These are phyloP conservation scores for Resseliella maxima DNA, from an alignment of 2,888 invertebrate genomes.

Conservation along the genomic window DNA sequence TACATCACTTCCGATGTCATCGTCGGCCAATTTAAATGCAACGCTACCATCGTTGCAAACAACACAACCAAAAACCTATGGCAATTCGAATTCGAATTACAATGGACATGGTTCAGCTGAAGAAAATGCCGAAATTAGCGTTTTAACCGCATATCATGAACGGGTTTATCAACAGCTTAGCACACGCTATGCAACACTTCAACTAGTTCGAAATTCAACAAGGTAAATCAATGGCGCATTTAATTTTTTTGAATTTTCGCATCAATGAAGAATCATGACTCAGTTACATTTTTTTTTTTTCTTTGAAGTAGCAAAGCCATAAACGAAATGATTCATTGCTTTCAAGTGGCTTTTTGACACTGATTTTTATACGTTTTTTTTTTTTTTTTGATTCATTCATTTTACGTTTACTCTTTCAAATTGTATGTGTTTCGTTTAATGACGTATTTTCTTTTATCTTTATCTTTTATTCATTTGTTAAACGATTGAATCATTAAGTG, in stretches of 20 bases:
- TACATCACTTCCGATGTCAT: conserved; percentile 13
- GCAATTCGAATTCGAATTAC: neutral
- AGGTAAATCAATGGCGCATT: conserved; percentile 62
- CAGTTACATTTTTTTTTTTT: too few species aligned
- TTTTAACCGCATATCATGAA: conserved; percentile 65
- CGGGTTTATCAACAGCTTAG: conserved; percentile 66
- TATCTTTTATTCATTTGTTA: too few species aligned
- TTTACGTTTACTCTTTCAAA: too few species aligned
- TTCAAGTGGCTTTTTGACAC: too few species aligned
- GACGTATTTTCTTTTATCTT: too few species aligned
- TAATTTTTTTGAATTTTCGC: neutral
- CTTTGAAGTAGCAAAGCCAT: too few species aligned
- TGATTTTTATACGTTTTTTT: too few species aligned
- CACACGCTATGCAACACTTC: conserved; percentile 66
- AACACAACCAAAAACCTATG: neutral
- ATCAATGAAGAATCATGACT: neutral
- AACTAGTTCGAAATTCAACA: conserved; percentile 65
- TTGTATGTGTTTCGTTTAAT: too few species aligned
- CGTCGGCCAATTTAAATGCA: neutral
- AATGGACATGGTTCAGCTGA: conserved; percentile 60
- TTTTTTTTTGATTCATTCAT: too few species aligned
- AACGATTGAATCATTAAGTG: neutral
- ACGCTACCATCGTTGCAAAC: neutral
- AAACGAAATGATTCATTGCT: too few species aligned
- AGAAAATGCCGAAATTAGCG: conserved; percentile 65